Conservation (phyloP, 2,888 invertebrate genomes). For the Mimachlamys varia region DNA sequence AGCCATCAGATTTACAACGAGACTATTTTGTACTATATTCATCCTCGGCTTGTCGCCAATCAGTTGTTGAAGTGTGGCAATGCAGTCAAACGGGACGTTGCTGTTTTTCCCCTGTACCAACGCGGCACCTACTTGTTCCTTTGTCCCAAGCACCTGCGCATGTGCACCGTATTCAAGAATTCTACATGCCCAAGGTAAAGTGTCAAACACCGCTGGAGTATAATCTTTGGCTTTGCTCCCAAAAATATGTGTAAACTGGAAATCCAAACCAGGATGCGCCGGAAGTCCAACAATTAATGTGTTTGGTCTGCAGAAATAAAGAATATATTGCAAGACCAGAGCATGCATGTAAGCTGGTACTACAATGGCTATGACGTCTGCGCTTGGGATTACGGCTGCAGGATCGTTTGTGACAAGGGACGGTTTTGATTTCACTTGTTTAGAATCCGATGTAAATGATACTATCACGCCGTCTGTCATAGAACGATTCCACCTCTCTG, state of each 20-base stretch:
- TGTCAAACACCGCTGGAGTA: slow-evolving; percentile 70
- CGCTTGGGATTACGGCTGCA: slow-evolving; percentile 61
- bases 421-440: slow-evolving; percentile 58
- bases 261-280: slow-evolving; percentile 74
- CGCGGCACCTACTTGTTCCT: slow-evolving; percentile 61
- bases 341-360: slow-evolving; percentile 74
- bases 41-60: slow-evolving; percentile 63
- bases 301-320: slow-evolving; percentile 64
- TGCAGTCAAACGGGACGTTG: slow-evolving; percentile 40
- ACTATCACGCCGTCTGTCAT: slow-evolving; percentile 54
- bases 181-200: slow-evolving; percentile 72
- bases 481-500: slow-evolving; percentile 64
- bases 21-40: slow-evolving; percentile 60
- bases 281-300: slow-evolving; percentile 71
- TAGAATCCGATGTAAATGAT: slow-evolving; percentile 45
- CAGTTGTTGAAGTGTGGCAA: slow-evolving; percentile 58
- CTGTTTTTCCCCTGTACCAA: slow-evolving; percentile 57
- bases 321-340: slow-evolving; percentile 68
- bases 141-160: slow-evolving; percentile 62
- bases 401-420: slow-evolving; percentile 63
- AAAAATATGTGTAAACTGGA: slow-evolving; percentile 65
- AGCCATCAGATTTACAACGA: slow-evolving; percentile 65
- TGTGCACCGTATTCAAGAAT: slow-evolving; percentile 67
- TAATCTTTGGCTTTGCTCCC: slow-evolving; percentile 56
- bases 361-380: slow-evolving; percentile 68